Conservation (phyloP, 2,113 vertebrate genomes). For the Micromys minutus region DNA sequence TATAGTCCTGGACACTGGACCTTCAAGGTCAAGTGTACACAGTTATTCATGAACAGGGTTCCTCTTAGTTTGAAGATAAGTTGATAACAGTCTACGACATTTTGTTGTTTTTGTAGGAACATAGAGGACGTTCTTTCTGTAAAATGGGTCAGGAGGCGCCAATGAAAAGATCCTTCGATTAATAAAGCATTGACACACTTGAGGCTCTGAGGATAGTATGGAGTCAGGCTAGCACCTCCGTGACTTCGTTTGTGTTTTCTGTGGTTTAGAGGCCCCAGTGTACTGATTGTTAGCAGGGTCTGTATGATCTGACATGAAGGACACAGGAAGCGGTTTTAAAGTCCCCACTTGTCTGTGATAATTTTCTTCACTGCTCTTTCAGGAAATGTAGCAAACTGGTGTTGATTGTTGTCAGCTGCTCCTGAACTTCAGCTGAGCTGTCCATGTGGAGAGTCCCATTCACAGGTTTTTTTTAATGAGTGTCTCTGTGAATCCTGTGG, state of each 20-base stretch:
- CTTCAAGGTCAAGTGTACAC: not conserved
- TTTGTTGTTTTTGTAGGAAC: not conserved
- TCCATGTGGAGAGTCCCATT: not conserved
- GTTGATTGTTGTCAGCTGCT: not conserved
- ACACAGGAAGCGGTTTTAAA: too few species aligned
- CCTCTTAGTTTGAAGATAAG: not conserved
- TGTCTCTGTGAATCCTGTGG: not conserved
- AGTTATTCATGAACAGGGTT: not conserved
- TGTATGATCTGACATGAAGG: not conserved
- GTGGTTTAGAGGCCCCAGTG: not conserved
- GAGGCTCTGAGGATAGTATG: not conserved
- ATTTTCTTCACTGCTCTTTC: not conserved
- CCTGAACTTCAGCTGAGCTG: rapidly evolving
- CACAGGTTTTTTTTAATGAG: not conserved
- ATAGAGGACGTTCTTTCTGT: not conserved
- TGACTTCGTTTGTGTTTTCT: not conserved
- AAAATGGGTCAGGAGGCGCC: too few species aligned
- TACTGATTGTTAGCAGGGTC: not conserved
- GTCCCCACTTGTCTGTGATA: not conserved
- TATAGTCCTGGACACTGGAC: too few species aligned
- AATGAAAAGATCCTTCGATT: not conserved
- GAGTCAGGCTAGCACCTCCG: not conserved
- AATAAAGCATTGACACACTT: not conserved
- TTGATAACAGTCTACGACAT: not conserved
- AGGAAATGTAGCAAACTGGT: too few species aligned